A percentile compares a stretch with the other conserved stretches of the same genome.
These are phyloP conservation scores for Marcusenius ussheri DNA, from an alignment of 2,113 vertebrate species.

Conservation along the genomic window DNA sequence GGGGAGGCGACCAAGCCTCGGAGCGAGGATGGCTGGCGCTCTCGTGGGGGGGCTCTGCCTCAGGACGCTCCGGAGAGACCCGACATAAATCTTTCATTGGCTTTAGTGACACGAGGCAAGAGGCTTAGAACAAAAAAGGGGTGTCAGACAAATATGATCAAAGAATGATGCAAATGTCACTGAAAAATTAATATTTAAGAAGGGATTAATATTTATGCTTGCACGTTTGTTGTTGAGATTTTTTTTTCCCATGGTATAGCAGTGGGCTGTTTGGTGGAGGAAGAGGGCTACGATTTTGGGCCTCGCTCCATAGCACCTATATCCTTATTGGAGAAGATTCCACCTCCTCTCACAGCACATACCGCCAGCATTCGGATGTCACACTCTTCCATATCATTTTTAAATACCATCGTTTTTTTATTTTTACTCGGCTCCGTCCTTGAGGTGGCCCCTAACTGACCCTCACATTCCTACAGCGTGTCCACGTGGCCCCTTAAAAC, in stretches of 20 bases:
- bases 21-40: neutral
- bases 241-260: conserved; percentile 17
- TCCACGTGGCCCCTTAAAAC: neutral
- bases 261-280: conserved; percentile 22
- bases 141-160: conserved; percentile 41
- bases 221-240: conserved; percentile 30
- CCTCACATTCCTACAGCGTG: neutral
- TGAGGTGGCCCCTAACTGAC: neutral
- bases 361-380: neutral
- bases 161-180: conserved; percentile 42
- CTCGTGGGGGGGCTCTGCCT: conserved; percentile 1
- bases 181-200: conserved; percentile 44
- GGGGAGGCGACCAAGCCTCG: neutral
- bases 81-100: conserved; percentile 41
- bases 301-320: neutral
- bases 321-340: neutral
- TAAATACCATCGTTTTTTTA: neutral
- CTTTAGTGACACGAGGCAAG: conserved; percentile 33
- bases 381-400: neutral
- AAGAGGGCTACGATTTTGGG: conserved; percentile 2
- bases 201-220: conserved; percentile 42
- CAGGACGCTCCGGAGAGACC: conserved; percentile 21
- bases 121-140: conserved; percentile 31
- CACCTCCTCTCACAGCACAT: neutral
- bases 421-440: neutral